Evolutionary conservation across 2,113 vertebrate species (phyloP).

Genomic region (Elaphurus davidianus): DNA sequence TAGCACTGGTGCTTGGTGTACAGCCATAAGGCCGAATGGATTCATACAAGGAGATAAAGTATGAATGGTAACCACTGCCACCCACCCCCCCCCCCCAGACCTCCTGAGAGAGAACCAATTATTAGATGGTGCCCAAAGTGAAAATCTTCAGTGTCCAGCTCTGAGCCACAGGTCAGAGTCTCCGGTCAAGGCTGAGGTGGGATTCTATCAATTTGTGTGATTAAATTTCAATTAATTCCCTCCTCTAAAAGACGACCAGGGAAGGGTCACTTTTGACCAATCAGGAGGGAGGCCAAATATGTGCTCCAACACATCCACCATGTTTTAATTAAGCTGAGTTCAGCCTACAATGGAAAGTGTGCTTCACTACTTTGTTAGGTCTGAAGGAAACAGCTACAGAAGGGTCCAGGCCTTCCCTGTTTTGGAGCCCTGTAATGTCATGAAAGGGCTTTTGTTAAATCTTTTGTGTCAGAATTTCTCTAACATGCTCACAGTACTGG

Average conservation of each 20-base stretch:
- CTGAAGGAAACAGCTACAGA: background rate
- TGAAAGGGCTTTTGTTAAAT: background rate
- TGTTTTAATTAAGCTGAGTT: background rate
- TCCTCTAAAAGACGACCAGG: background rate
- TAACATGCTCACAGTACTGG: background rate
- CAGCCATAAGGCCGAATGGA: too few species aligned
- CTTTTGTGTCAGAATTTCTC: background rate
- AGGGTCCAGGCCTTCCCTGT: background rate
- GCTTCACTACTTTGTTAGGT: background rate
- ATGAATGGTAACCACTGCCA: background rate
- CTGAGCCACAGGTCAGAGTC: background rate
- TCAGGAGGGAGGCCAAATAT: background rate
- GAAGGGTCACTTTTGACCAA: background rate
- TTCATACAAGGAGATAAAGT: background rate
- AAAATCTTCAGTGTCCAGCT: background rate
- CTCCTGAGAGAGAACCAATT: background rate
- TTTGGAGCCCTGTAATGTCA: background rate
- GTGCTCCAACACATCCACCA: background rate
- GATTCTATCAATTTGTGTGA: background rate
- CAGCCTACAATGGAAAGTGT: background rate
- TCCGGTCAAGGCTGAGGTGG: background rate
- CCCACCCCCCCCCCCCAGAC: background rate
- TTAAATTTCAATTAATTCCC: background rate
- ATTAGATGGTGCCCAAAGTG: background rate
- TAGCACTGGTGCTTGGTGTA: background rate